These are phyloP conservation scores for Peromyscus polionotus DNA, from an alignment of 2,113 vertebrate genomes.

Conservation along the genomic window DNA sequence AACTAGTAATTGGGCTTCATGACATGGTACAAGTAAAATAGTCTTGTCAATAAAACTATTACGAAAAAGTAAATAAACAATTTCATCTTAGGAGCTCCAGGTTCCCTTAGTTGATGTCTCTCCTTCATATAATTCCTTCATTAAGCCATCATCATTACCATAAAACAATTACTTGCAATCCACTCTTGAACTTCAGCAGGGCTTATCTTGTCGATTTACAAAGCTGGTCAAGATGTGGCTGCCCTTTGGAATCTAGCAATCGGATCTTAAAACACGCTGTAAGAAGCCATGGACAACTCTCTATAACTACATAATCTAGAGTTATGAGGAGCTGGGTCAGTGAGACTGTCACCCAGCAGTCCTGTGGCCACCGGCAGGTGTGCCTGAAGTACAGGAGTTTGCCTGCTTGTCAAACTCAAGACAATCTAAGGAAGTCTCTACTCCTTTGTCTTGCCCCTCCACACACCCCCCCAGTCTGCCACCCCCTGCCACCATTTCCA, in stretches of 20 bases:
- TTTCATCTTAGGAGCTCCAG: neutral
- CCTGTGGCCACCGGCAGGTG: neutral
- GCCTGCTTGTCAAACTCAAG: neutral
- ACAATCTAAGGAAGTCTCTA: neutral
- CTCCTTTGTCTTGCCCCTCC: neutral
- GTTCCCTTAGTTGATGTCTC: slow-evolving; percentile 38
- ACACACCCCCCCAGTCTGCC: neutral
- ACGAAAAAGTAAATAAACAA: slow-evolving; percentile 24
- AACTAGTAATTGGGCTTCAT: neutral
- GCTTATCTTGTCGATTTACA: neutral
- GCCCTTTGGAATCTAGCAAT: slow-evolving; percentile 50
- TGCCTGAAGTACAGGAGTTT: neutral
- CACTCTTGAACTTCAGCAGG: neutral
- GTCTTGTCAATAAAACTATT: neutral
- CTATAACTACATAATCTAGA: neutral
- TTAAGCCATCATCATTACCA: neutral
- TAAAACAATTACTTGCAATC: slow-evolving; percentile 6
- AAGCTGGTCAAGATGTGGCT: neutral
- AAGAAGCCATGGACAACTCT: neutral
- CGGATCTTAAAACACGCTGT: neutral
- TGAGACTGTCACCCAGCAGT: neutral
- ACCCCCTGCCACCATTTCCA: neutral
- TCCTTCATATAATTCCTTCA: neutral
- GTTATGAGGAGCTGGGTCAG: neutral
- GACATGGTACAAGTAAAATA: neutral